Conservation (phyloP, 2,888 invertebrate species). For the Drosophila quinaria region DNA sequence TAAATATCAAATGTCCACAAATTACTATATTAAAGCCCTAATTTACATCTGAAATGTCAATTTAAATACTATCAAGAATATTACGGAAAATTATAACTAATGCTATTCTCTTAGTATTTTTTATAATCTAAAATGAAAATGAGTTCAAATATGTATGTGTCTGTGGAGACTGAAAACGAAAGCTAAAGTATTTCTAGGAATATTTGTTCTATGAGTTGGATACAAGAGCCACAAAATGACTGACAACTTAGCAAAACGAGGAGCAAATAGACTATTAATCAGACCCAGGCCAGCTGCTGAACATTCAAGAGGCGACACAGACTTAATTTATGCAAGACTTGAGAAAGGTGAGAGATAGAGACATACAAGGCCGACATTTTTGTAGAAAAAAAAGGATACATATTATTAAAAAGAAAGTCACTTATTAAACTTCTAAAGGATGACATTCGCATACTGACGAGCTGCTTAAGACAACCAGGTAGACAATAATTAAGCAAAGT, state of each 20-base stretch:
- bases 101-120: not conserved
- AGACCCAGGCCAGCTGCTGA: not conserved
- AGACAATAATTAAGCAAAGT: constrained; percentile 8
- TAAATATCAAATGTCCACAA: constrained; percentile 6
- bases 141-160: not conserved
- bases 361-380: not conserved
- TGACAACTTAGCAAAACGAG: constrained; percentile 19
- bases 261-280: constrained; percentile 16
- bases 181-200: not conserved
- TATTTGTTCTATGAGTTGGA: constrained; percentile 8
- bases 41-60: not conserved
- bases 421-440: constrained; percentile 2
- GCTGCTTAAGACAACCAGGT: not conserved
- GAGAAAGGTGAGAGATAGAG: not conserved
- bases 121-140: not conserved
- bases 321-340: constrained; percentile 6
- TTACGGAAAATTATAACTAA: not conserved
- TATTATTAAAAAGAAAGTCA: too few species aligned
- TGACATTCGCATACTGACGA: constrained; percentile 16
- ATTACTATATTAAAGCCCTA: not conserved
- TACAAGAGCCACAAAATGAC: constrained; percentile 2
- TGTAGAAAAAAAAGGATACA: not conserved
- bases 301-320: not conserved
- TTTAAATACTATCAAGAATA: not conserved
- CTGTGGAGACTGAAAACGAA: not conserved